Percentiles rank a stretch among this genome's conserved stretches.
These are phyloP conservation scores for Girardia tigrina DNA, from an alignment of 2,888 invertebrate genomes.

Conservation along the genomic window DNA sequence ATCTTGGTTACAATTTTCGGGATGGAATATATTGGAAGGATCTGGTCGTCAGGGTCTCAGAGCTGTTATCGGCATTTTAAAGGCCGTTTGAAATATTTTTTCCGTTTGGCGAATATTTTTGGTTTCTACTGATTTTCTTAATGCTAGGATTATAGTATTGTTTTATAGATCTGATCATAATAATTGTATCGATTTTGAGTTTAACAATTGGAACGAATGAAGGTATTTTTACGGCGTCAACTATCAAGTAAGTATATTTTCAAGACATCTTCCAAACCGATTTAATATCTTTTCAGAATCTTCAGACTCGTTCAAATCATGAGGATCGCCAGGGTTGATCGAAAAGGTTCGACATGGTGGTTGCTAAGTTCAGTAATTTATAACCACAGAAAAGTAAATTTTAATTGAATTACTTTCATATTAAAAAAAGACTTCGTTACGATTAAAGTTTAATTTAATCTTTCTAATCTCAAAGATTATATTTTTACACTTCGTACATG, in stretches of 20 bases:
- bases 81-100: not conserved
- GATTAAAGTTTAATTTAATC: no score
- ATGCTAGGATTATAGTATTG: no score
- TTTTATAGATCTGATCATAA: not conserved
- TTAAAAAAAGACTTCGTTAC: no score
- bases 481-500: no score
- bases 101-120: not conserved
- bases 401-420: not conserved
- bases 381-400: not conserved
- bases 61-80: not conserved
- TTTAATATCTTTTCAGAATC: not conserved
- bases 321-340: not conserved
- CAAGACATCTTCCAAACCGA: not conserved
- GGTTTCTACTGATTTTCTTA: no score
- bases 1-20: not conserved
- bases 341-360: not conserved
- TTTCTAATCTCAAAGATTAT: no score
- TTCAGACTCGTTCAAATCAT: not conserved
- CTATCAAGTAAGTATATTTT: not conserved
- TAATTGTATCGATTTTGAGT: not conserved
- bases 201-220: not conserved
- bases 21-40: not conserved
- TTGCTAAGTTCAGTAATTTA: not conserved
- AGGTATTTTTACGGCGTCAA: not conserved
- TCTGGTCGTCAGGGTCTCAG: not conserved